Base-by-base conservation (phyloP, 2,888 invertebrate species). In the Phasia obesa region DNA sequence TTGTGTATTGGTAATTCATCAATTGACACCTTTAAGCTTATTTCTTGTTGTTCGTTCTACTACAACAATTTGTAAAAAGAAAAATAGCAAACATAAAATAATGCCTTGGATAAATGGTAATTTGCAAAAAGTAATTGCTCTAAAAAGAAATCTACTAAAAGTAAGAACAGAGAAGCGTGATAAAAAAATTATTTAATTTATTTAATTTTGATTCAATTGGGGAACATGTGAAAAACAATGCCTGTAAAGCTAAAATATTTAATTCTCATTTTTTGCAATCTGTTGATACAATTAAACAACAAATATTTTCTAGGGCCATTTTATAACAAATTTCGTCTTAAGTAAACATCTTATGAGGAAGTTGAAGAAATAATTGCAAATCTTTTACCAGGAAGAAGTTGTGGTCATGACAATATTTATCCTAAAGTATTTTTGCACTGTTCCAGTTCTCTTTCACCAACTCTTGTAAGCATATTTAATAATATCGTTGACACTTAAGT, bases 321-420 rank as follows among this genome's bases (percentile, higher is more conserved):
- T 47, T 11, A 47, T 47, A 47, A 47, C 23, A 19, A 6, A 51
- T 21, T 51, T 23, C 9, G 9, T 23, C 51, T 51, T 21, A 51
- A 51, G 3, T 21, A 51, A 21, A 23, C 51, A 1, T 25, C 42
- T 23, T 9, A 17, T 3, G 17, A 42, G n/a, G 53, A 67, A 38
- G 53, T 53, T 4, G 9, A 53, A 19, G 11, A 38, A 35, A 53
- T 38, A 15, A 53, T 38, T 21, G 17, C 21, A 23, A 23, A 5
- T 4, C 0, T 53, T 4, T 38, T 5, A 53, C 38, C 53, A 0
- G 38, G n/a, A 11, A 51, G 31, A 51, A 19, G 9, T 19, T 51
- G 51, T 44, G 49, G 65, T 13, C 35, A 65, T 19, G 51, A 65
- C 31, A 31, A 51, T n/a, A 51, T 65, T 31, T 51, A 31, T 51